Conservation (phyloP, 2,797 vertebrate genomes). For the Rousettus madagascariensis region DNA sequence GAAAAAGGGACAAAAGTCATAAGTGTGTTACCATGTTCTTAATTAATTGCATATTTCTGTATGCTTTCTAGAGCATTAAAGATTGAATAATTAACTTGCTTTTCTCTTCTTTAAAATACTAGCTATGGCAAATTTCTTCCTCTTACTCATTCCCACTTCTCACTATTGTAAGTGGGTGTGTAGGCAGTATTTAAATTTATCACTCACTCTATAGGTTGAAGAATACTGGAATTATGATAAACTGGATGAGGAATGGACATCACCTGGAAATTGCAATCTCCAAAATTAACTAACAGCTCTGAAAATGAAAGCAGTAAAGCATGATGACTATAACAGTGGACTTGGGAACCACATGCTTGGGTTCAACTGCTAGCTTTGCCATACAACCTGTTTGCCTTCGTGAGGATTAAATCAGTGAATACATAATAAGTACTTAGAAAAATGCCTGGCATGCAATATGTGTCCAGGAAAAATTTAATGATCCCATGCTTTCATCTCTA, state of each 20-base stretch:
- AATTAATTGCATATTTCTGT: conserved; percentile 22
- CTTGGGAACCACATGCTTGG: background rate
- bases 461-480: background rate
- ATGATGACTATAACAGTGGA: background rate
- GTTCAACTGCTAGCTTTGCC: background rate
- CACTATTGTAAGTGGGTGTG: conserved; percentile 56
- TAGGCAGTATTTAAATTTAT: conserved; percentile 66
- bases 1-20: conserved; percentile 13
- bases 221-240: conserved; percentile 38
- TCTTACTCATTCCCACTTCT: conserved; percentile 55
- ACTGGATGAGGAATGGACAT: background rate
- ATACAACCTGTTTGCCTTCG: background rate
- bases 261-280: background rate
- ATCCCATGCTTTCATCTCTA: background rate
- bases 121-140: conserved; percentile 58
- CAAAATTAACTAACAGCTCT: background rate
- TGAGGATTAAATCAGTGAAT: background rate
- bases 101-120: conserved; percentile 60
- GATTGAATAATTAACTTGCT: conserved; percentile 18
- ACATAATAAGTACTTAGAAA: background rate
- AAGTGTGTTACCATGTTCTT: background rate
- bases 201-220: conserved; percentile 44
- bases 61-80: conserved; percentile 11
- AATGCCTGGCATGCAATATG: background rate
- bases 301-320: background rate